Base-by-base conservation (phyloP, 2,797 vertebrate genomes). In the Typhlichthys subterraneus region DNA sequence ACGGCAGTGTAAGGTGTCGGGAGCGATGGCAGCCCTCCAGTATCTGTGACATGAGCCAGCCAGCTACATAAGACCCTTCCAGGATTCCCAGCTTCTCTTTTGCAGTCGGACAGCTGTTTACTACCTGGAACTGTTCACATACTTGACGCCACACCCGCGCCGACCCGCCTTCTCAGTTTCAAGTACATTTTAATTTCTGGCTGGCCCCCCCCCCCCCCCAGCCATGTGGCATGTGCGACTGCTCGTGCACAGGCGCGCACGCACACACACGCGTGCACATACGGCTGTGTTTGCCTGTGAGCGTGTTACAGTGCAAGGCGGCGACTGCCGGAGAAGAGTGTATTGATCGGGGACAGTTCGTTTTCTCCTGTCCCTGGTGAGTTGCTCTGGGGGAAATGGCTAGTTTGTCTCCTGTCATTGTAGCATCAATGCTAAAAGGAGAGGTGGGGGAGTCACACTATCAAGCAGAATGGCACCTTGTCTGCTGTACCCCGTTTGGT, bases 401-500 rank as follows among this genome's bases (percentile, higher is more conserved):
- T 80, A 89, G 88, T 93, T 92, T 92, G 87, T 93, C 88, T 90
- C 82, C 88, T 91, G 89, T 90, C 88, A 90, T 73, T 79, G 82
- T 86, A 77, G 83, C 85, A 85, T 83, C 83, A 79, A 61, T 77
- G 83, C 77, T 83, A 80, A 87, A 87, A 75, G 77, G 77, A 72
- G 69, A 67, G 5, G 42, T 29, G 49, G 12, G 51, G 64, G 46
- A 12, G 2, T 12, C 23, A 23, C 23, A 23, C 23, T 12, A 67
- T 52, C 47, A 54, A 45, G 59, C 23, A 1, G 42, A 19, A 17
- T 31, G 59, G 45, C 47, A 23, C 9, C 7, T 29, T 29, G 23
- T 29, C 23, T 4, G 23, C 23, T 29, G 23, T 29, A 29, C 23
- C 8, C n/a, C 33, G 42, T 53, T 52, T 51, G 23, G 11, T 58